phyloP scores from a whole-genome alignment of 1,140 invertebrate genomes.

The Magallana angulata region DNA sequence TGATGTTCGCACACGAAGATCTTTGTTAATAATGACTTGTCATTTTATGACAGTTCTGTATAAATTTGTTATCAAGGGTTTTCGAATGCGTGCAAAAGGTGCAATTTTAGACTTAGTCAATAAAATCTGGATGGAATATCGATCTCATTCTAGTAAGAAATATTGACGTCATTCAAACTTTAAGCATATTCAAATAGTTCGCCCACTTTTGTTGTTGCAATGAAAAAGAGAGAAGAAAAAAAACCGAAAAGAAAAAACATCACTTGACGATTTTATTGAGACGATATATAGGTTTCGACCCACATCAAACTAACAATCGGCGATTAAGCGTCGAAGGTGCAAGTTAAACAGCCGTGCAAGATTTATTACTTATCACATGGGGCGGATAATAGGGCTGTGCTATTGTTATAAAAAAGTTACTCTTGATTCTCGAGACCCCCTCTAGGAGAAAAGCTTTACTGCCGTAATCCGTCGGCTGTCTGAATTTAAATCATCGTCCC shows the following conservation, averaged over 20 bases:
- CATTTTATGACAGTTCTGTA: not conserved
- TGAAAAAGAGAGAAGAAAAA: no score
- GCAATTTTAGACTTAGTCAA: slow-evolving; percentile 15
- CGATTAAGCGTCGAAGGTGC: not conserved
- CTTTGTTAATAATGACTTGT: not conserved
- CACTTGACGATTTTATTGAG: slow-evolving; percentile 7
- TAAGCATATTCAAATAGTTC: slow-evolving; percentile 17
- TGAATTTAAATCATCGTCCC: not conserved
- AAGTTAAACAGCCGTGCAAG: slow-evolving; percentile 23
- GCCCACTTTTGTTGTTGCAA: not conserved
- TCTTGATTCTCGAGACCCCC: not conserved
- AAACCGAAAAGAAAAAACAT: not conserved
- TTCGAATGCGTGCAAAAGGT: not conserved
- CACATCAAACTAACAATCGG: not conserved
- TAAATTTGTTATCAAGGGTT: not conserved
- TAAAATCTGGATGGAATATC: not conserved
- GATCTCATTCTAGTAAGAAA: not conserved
- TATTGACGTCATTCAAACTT: slow-evolving; percentile 8
- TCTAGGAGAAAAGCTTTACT: not conserved
- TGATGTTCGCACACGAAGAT: not conserved
- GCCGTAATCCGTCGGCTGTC: not conserved
- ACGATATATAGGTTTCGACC: not conserved
- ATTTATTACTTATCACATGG: slow-evolving; percentile 17
- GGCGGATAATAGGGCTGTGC: not conserved
- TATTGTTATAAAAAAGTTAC: slow-evolving; percentile 17